These are phyloP conservation scores for Rhaphigaster nebulosa DNA, from an alignment of 2,888 invertebrate genomes.

Conservation along the genomic window DNA sequence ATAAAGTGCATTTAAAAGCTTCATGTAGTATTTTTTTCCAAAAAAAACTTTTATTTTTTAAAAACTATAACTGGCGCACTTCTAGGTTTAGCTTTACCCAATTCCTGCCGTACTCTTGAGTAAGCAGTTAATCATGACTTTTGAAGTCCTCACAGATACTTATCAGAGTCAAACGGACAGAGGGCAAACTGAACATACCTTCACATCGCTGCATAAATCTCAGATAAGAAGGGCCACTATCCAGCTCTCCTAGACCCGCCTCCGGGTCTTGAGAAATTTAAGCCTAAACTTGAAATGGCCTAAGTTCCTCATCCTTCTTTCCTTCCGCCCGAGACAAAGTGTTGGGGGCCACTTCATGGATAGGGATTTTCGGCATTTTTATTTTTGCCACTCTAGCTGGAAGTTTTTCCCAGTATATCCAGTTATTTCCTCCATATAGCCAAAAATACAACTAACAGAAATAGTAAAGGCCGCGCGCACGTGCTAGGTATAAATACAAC, in stretches of 20 bases:
- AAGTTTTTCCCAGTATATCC: too few species aligned
- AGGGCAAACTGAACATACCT: neutral
- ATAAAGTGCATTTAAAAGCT: too few species aligned
- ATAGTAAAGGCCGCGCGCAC: constrained; percentile 1
- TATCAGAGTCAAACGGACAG: neutral
- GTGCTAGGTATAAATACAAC: neutral
- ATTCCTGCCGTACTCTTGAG: neutral
- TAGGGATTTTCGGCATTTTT: neutral
- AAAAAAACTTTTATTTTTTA: too few species aligned
- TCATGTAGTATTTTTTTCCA: too few species aligned
- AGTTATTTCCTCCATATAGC: neutral
- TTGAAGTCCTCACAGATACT: neutral
- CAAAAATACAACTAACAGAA: constrained; percentile 15
- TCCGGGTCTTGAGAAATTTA: constrained; percentile 1
- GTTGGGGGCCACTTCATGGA: neutral
- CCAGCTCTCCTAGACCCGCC: neutral
- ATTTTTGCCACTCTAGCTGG: neutral
- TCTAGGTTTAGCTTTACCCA: neutral
- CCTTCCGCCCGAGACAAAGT: neutral
- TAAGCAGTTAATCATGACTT: neutral
- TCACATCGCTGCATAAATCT: constrained; percentile 21
- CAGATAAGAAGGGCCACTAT: neutral
- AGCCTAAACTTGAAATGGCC: constrained; percentile 23
- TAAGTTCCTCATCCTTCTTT: neutral
- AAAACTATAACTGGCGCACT: too few species aligned